phyloP scores from a whole-genome alignment of 1,140 invertebrate genomes.

The Seison nebaliae region DNA sequence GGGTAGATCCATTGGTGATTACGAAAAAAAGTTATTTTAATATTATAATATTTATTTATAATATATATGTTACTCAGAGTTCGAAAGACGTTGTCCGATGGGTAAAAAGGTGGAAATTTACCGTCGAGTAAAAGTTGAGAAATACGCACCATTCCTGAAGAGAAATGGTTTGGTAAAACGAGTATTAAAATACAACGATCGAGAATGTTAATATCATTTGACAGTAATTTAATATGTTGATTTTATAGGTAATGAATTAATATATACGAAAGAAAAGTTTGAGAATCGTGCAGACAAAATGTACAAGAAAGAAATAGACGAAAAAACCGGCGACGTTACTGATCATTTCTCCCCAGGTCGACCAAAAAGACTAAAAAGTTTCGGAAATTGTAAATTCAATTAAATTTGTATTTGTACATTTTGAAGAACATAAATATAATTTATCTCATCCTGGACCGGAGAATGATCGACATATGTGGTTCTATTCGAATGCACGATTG shows the following conservation, averaged over 20 bases:
- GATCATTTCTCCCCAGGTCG: conserved; percentile 44
- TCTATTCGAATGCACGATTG: conserved; percentile 38
- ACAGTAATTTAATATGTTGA: too few species aligned
- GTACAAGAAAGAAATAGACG: conserved; percentile 34
- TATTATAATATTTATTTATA: not conserved
- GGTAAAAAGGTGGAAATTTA: conserved; percentile 43
- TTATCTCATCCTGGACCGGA: conserved; percentile 31
- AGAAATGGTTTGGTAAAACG: conserved; percentile 41
- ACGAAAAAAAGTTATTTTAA: conserved; percentile 34
- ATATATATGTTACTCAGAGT: conserved; percentile 33
- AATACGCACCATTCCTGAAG: conserved; percentile 45
- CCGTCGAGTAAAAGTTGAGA: conserved; percentile 45
- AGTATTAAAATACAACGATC: conserved; percentile 40
- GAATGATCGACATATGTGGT: conserved; percentile 37
- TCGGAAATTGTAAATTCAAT: not conserved
- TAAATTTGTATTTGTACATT: conserved; percentile 9
- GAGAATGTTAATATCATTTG: conserved; percentile 23
- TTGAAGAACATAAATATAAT: conserved; percentile 37
- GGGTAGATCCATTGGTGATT: conserved; percentile 43
- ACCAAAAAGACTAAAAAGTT: conserved; percentile 39
- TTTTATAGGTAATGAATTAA: too few species aligned
- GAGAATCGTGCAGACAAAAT: conserved; percentile 8
- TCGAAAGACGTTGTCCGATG: conserved; percentile 42
- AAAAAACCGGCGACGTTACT: conserved; percentile 31
- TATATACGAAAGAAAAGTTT: too few species aligned